Evolutionary conservation across 2,888 invertebrate species (phyloP), one percentile per base, ranked within the genome.

Genomic region (Nipponacmea schrenckii): DNA sequence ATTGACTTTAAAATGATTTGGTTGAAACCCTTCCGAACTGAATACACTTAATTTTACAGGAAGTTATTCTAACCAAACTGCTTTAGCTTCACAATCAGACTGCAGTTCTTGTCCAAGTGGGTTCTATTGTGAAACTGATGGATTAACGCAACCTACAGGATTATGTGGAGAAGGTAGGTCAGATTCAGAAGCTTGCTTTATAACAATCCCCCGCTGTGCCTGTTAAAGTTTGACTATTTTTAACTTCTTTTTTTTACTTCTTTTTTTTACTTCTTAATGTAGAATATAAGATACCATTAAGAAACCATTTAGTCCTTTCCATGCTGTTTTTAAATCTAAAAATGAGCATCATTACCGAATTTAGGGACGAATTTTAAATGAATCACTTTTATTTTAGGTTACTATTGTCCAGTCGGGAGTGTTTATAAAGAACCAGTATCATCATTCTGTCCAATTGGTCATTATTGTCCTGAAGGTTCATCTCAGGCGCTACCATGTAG

Each of bases 391-490:
- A n/a, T 39, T 73, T 15, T 73, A 83, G 85, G 87, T 12, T 87
- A 84, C 73, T 87, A 81, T 71, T 87, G 87, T 71, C 85, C 86
- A n/a, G 77, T 75, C 2, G 87, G 87, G 2, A 80, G 84, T 7
- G 74, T 79, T 10, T 80, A 82, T 74, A 79, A 80, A 67, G 79
- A 85, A 71, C 83, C 85, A 15, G 68, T 73, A 1, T 31, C 72
- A 17, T 80, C 76, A 24, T 81, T 70, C 73, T 87, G 87, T 74
- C 85, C 85, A 3, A 70, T 85, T 8, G 86, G 86, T 31, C 79
- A 85, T 69, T 87, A 79, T 74, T 87, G 87, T 75, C 87, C 87
- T 12, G 80, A 75, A 31, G 87, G 87, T 0, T 78, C 80, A 0
- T 75, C 85, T 3, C 77, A 75, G 67, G 78, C 87, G 0, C 72